Conservation (phyloP, 2,797 vertebrate genomes). For the Cirrhinus mrigala region DNA sequence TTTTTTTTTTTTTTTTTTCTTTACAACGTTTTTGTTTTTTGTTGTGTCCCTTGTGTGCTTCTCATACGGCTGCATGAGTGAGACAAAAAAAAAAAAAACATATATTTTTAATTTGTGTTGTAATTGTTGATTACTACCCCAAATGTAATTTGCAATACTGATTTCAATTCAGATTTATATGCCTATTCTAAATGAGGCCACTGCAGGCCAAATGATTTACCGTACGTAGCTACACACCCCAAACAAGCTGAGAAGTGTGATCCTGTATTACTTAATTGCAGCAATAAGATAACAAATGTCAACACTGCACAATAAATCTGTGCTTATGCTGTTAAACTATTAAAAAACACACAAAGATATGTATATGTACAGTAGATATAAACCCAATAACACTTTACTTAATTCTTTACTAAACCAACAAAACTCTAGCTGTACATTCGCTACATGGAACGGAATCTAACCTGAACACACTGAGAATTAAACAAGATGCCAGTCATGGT, state of each 20-base stretch:
- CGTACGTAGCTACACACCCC: background rate
- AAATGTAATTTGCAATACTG: background rate
- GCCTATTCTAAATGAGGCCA: background rate
- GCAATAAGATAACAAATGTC: background rate
- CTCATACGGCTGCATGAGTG: background rate
- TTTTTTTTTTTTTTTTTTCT: too few species aligned
- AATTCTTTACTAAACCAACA: background rate
- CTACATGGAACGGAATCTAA: too few species aligned
- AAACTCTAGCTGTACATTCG: background rate
- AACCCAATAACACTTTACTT: background rate
- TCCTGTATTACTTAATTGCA: background rate
- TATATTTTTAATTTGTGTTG: background rate
- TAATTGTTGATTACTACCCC: background rate
- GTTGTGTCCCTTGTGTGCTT: background rate
- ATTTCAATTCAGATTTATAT: background rate
- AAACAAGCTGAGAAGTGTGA: background rate
- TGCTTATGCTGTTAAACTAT: too few species aligned
- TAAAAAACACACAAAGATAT: background rate
- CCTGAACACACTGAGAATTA: background rate
- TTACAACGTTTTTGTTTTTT: background rate
- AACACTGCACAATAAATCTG: background rate
- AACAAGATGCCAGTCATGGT: background rate
- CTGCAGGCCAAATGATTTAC: background rate
- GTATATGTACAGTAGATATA: background rate
- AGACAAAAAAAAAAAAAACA: background rate